Base-by-base conservation (phyloP, 2,113 vertebrate species). In the Sminthopsis crassicaudata region DNA sequence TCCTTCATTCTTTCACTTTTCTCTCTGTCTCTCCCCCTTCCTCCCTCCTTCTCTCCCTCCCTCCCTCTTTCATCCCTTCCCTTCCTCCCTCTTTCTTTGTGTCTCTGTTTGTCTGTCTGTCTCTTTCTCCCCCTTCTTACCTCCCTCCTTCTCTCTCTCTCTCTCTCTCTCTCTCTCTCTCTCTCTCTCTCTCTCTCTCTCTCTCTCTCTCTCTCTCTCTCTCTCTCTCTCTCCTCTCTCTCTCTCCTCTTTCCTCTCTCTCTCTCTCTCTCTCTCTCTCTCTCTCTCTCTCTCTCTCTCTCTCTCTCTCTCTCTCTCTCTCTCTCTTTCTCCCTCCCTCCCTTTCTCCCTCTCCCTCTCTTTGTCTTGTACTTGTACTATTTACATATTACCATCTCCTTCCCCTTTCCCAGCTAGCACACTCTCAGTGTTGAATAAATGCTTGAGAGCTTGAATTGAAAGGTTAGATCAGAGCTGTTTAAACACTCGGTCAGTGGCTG, bases 121-220 rank as follows among this genome's bases (percentile, higher is more conserved):
- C 1, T 30, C 30, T 36, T 1, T 67, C 3, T 2, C 12, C 0
- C 11, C 0, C 12, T 4, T 14, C 3, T 11, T 36, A 10, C 2
- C 9, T 14, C 11, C 3, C 57, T 60, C 27, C 2, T 26, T 26
- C 11, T 12, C 10, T 30, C 57, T 30, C 5, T 6, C 48, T 30
- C 57, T 4, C 8, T 26, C 25, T 10, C 25, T 26, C 55, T 57
- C 25, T 10, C 27, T 60, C 10, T 60, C 6, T 16, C 3, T 30
- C 30, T 36, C 3, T 0, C 3, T 16, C 27, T 11, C 1, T 36
- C 60, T 16, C 12, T 36, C 30, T 16, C 30, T 36, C 30, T 2
- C 30, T 67, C 12, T 16, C 3, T 10, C 36, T 36, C 36, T 22
- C 16, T 3, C 5, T 4, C 2, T 57, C 4, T 16, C 67, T 22